Percentiles rank a stretch among this genome's conserved stretches.
phyloP scores from a whole-genome alignment of 2,113 vertebrate genomes.

The Brienomyrus longianalis region DNA sequence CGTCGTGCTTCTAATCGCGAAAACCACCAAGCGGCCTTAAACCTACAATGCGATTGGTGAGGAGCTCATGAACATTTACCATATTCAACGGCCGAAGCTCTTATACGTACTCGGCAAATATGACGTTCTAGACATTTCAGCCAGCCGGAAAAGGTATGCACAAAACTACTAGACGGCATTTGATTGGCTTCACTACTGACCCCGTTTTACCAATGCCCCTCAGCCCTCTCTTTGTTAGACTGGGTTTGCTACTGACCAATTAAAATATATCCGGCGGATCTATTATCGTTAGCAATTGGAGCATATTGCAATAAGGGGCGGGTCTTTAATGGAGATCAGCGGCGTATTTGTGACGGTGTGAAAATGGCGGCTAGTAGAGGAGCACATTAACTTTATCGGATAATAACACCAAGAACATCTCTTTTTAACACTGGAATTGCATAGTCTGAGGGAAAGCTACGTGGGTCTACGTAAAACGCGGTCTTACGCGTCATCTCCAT shows the following conservation, averaged over 20 bases:
- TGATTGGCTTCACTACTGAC: constrained; percentile 16
- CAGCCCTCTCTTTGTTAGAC: constrained; percentile 21
- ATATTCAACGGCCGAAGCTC: not conserved
- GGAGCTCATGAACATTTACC: not conserved
- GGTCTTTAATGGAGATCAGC: constrained; percentile 19
- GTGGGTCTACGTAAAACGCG: not conserved
- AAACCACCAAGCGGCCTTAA: not conserved
- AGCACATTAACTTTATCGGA: constrained; percentile 45
- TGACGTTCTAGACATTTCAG: not conserved
- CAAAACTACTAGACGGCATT: not conserved
- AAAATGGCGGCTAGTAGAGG: constrained; percentile 74
- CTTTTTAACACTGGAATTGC: constrained; percentile 20
- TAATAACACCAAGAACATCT: constrained; percentile 28
- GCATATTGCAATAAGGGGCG: constrained; percentile 32
- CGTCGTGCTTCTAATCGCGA: too few species aligned
- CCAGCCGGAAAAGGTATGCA: not conserved
- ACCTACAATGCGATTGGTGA: not conserved
- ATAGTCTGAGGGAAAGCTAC: constrained; percentile 19
- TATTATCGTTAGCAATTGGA: constrained; percentile 37
- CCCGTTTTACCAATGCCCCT: constrained; percentile 15
- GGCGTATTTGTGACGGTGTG: constrained; percentile 65
- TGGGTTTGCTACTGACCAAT: constrained; percentile 40
- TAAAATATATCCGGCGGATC: not conserved
- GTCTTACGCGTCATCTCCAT: not conserved
- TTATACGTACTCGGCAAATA: not conserved